These are phyloP conservation scores for Euplagia quadripunctaria DNA, from an alignment of 2,888 invertebrate species.

Conservation along the genomic window DNA sequence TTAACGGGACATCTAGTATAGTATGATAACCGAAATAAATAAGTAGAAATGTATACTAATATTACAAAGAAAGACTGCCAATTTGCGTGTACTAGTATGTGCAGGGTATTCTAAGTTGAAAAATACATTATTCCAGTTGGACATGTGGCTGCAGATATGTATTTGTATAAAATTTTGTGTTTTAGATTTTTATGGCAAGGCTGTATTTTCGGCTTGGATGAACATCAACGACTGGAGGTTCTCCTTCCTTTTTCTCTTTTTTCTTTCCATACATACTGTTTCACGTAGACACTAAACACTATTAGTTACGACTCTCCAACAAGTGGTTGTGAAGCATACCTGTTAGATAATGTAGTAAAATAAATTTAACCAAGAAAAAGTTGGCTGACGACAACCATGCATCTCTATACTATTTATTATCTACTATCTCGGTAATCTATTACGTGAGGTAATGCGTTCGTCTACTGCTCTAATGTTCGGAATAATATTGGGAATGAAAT, in stretches of 20 bases:
- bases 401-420: not conserved
- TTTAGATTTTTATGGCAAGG: not conserved
- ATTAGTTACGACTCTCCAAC: not conserved
- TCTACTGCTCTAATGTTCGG: conserved; percentile 26
- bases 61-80: not conserved
- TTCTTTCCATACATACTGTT: not conserved
- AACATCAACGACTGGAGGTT: not conserved
- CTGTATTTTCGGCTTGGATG: not conserved
- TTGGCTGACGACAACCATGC: not conserved
- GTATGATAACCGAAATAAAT: not conserved
- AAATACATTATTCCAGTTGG: not conserved
- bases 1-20: not conserved
- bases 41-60: not conserved
- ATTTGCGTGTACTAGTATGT: not conserved
- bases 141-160: not conserved
- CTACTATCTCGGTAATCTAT: conserved; percentile 17
- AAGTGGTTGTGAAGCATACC: not conserved
- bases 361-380: not conserved
- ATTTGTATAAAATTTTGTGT: not conserved
- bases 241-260: not conserved
- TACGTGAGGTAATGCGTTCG: conserved; percentile 40
- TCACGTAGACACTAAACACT: not conserved
- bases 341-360: not conserved
- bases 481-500: conserved; percentile 32
- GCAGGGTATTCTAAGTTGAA: not conserved